These are phyloP conservation scores for Drosophila novamexicana DNA, from an alignment of 1,140 invertebrate genomes.

Conservation along the genomic window DNA sequence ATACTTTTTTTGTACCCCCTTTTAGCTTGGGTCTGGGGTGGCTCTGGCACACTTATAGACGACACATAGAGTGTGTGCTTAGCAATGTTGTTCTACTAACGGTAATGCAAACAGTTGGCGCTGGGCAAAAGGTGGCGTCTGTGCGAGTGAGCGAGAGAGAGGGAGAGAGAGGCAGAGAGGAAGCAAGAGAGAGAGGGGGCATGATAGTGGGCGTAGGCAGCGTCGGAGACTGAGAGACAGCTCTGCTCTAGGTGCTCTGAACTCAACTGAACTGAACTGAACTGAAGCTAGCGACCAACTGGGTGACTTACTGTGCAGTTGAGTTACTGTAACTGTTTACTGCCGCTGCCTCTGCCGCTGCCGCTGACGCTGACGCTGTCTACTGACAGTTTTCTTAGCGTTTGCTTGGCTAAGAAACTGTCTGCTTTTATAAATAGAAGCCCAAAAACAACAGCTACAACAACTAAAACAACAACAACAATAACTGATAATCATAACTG, in stretches of 20 bases:
- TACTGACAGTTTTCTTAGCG: slow-evolving; percentile 13
- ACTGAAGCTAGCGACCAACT: slow-evolving; percentile 32
- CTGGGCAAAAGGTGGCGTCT: slow-evolving; percentile 8
- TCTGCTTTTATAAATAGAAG: slow-evolving; percentile 29
- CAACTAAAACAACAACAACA: slow-evolving; percentile 56
- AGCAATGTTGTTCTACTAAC: slow-evolving; percentile 82
- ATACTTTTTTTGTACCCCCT: slow-evolving; percentile 42
- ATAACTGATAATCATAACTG: slow-evolving; percentile 77
- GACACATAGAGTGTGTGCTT: slow-evolving; percentile 69
- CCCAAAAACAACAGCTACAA: slow-evolving; percentile 38
- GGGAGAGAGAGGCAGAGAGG: background rate
- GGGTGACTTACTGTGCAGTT: slow-evolving; percentile 54
- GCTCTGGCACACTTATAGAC: slow-evolving; percentile 77
- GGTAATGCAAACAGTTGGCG: slow-evolving; percentile 79
- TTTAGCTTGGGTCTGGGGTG: slow-evolving; percentile 24
- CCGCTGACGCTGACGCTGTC: background rate
- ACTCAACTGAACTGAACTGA: slow-evolving; percentile 66
- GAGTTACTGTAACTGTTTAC: slow-evolving; percentile 26
- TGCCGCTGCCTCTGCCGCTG: slow-evolving; percentile 9
- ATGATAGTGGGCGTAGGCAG: slow-evolving; percentile 32
- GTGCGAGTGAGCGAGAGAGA: slow-evolving; percentile 6
- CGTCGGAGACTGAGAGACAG: slow-evolving; percentile 45
- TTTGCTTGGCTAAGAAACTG: slow-evolving; percentile 36
- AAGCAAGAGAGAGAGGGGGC: slow-evolving; percentile 11
- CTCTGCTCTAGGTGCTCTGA: slow-evolving; percentile 70